A percentile compares a stretch with the other conserved stretches of the same genome.
Evolutionary conservation across 2,797 vertebrate species (phyloP).

Genomic region (Hippocampus kuda): DNA sequence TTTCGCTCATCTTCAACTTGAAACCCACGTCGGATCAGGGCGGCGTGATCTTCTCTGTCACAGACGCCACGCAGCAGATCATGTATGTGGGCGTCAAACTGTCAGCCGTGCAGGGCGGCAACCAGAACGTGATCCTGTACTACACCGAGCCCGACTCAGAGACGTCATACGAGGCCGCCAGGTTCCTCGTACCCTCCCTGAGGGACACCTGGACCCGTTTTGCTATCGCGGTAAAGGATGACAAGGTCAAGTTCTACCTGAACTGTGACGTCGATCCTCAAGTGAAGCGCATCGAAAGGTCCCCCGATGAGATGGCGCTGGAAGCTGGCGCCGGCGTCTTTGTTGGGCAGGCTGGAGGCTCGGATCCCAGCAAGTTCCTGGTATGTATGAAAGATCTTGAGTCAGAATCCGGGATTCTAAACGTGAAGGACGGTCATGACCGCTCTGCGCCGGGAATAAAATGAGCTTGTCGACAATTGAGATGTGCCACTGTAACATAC

Average conservation of each 20-base stretch:
- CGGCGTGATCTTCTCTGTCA: slow-evolving; percentile 81
- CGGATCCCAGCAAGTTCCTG: slow-evolving; percentile 80
- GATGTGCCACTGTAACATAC: too few species aligned
- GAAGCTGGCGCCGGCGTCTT: slow-evolving; percentile 77
- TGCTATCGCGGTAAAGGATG: slow-evolving; percentile 73
- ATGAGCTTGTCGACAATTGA: not conserved
- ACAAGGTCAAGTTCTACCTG: slow-evolving; percentile 71
- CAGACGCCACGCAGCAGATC: slow-evolving; percentile 71
- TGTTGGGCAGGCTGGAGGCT: slow-evolving; percentile 83
- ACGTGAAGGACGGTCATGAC: not conserved
- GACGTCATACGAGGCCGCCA: slow-evolving; percentile 66
- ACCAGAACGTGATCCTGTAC: slow-evolving; percentile 77
- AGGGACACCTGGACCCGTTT: slow-evolving; percentile 78
- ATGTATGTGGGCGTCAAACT: slow-evolving; percentile 83
- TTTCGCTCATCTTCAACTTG: slow-evolving; percentile 79
- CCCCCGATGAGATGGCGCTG: slow-evolving; percentile 76
- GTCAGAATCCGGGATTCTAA: not conserved
- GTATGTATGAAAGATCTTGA: slow-evolving; percentile 55
- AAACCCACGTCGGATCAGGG: slow-evolving; percentile 67
- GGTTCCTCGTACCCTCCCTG: slow-evolving; percentile 74
- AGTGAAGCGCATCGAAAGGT: slow-evolving; percentile 65
- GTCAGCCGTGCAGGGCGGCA: slow-evolving; percentile 50
- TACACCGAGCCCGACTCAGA: slow-evolving; percentile 75
- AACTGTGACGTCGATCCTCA: slow-evolving; percentile 74
- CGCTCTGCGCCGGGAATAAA: too few species aligned